Evolutionary conservation across 2,797 vertebrate genomes (phyloP), one percentile per base, ranked within the genome.

Genomic region (Arnoldichthys spilopterus): DNA sequence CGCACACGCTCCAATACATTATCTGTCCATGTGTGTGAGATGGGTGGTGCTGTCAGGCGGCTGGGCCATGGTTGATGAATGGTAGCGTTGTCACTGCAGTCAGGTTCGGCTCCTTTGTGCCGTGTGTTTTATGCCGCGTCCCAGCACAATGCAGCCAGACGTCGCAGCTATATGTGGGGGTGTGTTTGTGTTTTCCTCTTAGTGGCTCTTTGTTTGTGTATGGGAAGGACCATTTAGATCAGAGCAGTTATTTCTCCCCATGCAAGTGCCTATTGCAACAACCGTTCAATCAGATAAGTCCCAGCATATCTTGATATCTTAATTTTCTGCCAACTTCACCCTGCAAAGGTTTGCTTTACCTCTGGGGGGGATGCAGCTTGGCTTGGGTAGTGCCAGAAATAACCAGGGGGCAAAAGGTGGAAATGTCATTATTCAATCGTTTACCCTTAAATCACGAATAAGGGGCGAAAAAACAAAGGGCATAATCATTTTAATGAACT

Each of bases 101-200:
- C 87, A 89, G 88, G 89, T 92, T 89, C 89, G 89, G 86, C 86
- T 89, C 90, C 89, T 91, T 92, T 91, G 87, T 91, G 87, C 76
- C 74, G 84, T 74, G 82, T 85, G 84, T 86, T 86, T 88, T 68
- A 82, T 51, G 43, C 73, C 16, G 16, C 47, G 54, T 74, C 74
- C 24, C n/a, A 13, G 13, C 82, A 84, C 78, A 82, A 80, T 72
- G 56, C 30, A 74, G 58, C 51, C 72, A 79, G 73, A 81, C 30
- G 11, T 80, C 72, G 85, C 78, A 43, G 40, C 58, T 82, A 47
- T n/a, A 28, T 72, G 76, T 53, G 49, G 68, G 56, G 64, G n/a
- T 34, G 68, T 71, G 34, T 78, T 45, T 76, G 70, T 54, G 56
- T 78, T 78, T 78, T 79, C 69, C n/a, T 79, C 30, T 28, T 47